Evolutionary conservation across 1,140 invertebrate species (phyloP).

Genomic region (Sesamia nonagrioides): DNA sequence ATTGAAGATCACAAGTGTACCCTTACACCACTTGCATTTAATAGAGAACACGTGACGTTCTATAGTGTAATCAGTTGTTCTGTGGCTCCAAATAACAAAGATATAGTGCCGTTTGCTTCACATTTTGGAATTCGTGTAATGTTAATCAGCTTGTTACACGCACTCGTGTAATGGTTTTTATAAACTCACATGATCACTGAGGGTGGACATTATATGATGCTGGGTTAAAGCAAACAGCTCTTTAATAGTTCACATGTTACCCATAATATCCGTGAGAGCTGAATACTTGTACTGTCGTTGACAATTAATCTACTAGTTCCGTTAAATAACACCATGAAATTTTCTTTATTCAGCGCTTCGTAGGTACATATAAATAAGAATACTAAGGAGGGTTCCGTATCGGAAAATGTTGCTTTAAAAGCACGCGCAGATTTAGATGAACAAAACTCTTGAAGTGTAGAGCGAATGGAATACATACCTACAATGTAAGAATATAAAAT

Average conservation of each 20-base stretch:
- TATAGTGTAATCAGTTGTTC: no score
- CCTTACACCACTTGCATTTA: background rate
- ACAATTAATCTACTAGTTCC: no score
- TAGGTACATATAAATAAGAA: conserved; percentile 3
- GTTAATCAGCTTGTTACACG: conserved; percentile 3
- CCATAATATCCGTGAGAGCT: conserved; percentile 6
- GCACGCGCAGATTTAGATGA: no score
- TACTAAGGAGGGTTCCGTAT: conserved; percentile 23
- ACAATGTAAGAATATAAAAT: no score
- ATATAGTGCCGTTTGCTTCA: no score
- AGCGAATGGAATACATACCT: no score
- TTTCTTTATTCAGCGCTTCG: conserved; percentile 5
- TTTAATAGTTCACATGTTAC: conserved; percentile 3
- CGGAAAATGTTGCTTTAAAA: background rate
- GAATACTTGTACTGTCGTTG: background rate
- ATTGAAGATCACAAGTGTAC: background rate
- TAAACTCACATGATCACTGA: background rate
- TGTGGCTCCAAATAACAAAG: no score
- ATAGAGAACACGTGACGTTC: background rate
- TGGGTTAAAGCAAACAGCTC: background rate
- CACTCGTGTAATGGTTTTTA: conserved; percentile 1
- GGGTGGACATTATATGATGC: conserved; percentile 7
- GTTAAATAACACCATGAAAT: no score
- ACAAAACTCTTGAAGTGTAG: no score
- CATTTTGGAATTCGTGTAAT: no score